Evolutionary conservation across 2,113 vertebrate species (phyloP).

Genomic region (Pterocles gutturalis): DNA sequence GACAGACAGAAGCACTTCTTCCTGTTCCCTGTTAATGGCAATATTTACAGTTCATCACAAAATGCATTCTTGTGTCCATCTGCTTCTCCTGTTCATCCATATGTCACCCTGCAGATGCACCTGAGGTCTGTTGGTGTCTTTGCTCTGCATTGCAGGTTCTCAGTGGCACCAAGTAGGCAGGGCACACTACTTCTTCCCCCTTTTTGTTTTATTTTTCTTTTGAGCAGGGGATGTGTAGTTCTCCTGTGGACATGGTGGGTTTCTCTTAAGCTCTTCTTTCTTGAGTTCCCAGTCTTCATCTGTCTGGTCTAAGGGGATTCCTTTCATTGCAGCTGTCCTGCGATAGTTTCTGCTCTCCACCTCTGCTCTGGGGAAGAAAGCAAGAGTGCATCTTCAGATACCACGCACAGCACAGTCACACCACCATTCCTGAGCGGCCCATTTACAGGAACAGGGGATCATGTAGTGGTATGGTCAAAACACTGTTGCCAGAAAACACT

Average conservation of each 20-base stretch:
- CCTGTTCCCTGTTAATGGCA: not conserved
- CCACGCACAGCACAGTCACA: not conserved
- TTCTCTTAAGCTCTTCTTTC: slow-evolving; percentile 67
- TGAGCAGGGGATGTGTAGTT: not conserved
- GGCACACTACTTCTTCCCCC: not conserved
- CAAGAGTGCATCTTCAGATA: not conserved
- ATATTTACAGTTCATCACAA: not conserved
- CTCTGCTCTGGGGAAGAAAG: slow-evolving; percentile 82
- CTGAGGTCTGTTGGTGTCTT: not conserved
- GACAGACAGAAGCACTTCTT: not conserved
- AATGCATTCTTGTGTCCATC: not conserved
- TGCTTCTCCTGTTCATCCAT: not conserved
- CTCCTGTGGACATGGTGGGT: not conserved
- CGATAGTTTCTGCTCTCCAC: slow-evolving; percentile 76
- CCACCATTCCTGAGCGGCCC: fast-evolving
- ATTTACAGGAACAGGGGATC: not conserved
- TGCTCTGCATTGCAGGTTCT: not conserved
- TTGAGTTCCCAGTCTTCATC: slow-evolving; percentile 87
- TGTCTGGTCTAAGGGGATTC: slow-evolving; percentile 77
- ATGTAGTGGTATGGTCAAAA: not conserved
- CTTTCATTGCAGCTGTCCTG: slow-evolving; percentile 55
- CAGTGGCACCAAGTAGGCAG: not conserved
- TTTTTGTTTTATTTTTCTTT: not conserved
- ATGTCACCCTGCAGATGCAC: not conserved
- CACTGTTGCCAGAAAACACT: not conserved